phyloP scores from a whole-genome alignment of 2,113 vertebrate species.

The Azemiops feae region DNA sequence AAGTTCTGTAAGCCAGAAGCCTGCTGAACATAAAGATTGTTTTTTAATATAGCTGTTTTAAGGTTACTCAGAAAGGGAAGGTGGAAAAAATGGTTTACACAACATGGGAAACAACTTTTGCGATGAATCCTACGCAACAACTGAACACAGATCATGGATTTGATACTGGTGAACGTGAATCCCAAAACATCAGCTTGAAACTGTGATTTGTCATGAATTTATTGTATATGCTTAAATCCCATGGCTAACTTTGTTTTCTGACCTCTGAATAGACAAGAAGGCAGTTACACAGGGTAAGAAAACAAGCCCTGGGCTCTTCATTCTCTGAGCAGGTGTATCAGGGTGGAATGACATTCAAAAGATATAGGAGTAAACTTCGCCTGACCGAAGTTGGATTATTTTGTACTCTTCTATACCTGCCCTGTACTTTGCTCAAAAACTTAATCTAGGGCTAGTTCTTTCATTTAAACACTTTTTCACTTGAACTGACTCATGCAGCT shows the following conservation, averaged over 20 bases:
- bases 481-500: neutral
- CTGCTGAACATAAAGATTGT: neutral
- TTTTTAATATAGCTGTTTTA: neutral
- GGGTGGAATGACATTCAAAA: neutral
- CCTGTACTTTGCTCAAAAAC: neutral
- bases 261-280: neutral
- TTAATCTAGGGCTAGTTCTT: neutral
- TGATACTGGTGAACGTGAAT: neutral
- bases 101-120: neutral
- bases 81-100: neutral
- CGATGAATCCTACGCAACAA: neutral
- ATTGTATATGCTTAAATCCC: neutral
- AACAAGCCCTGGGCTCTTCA: neutral
- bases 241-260: neutral
- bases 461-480: neutral
- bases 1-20: neutral
- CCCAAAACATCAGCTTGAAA: neutral
- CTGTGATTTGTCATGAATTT: neutral
- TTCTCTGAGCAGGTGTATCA: neutral
- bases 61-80: neutral
- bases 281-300: neutral
- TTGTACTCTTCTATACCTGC: neutral
- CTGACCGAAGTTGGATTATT: neutral
- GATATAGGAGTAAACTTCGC: neutral
- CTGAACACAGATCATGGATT: neutral